Conservation (phyloP, 1,140 invertebrate species). For the honey bee (Apis mellifera) region Amel_HAv3.1 CM009931.2:5006001-5006500, state of each 20-base stretch:
- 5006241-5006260: slow-evolving; percentile 52
- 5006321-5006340: slow-evolving; percentile 18
- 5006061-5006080: slow-evolving; percentile 28
- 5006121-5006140: slow-evolving; percentile 54
- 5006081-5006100: slow-evolving; percentile 46
- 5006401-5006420: slow-evolving; percentile 11
- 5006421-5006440: not conserved
- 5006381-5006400: not conserved
- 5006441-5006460: not conserved
- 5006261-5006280: not conserved
- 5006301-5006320: slow-evolving; percentile 17
- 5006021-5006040: slow-evolving; percentile 38
- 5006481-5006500: not conserved
- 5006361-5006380: not conserved
- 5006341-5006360: slow-evolving; percentile 19
- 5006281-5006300: slow-evolving; percentile 38
- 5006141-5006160: slow-evolving; percentile 22
- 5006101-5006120: slow-evolving; percentile 54
- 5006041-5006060: slow-evolving; percentile 19
- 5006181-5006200: slow-evolving; percentile 53
- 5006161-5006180: slow-evolving; percentile 27
- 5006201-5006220: slow-evolving; percentile 34
- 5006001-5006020: slow-evolving; percentile 16
- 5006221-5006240: slow-evolving; percentile 51
- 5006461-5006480: not conserved